Conservation (phyloP, 1,140 invertebrate species). For the Papilio dardanus region DNA sequence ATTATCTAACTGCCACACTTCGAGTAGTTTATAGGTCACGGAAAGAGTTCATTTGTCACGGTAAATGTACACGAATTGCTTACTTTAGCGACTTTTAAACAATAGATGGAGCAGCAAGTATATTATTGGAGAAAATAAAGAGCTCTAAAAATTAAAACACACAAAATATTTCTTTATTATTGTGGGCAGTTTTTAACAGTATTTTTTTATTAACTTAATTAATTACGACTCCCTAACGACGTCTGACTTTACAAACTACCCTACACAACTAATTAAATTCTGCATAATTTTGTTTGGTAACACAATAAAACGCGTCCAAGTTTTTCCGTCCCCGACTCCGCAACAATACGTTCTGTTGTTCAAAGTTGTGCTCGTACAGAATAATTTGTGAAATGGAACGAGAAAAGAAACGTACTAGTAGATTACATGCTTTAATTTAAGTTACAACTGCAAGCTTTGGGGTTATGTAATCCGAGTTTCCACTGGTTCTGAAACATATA, state of each 20-base stretch:
- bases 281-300: slow-evolving; percentile 48
- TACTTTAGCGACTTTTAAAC: no score
- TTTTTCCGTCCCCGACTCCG: slow-evolving; percentile 40
- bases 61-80: no score
- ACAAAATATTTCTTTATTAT: background rate
- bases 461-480: background rate
- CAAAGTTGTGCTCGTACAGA: slow-evolving; percentile 15
- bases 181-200: background rate
- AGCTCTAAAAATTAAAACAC: background rate
- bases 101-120: no score
- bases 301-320: slow-evolving; percentile 44
- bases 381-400: slow-evolving; percentile 23
- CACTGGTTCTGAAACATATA: background rate
- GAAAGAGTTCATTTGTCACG: no score
- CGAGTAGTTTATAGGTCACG: no score
- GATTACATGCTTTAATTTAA: slow-evolving; percentile 4
- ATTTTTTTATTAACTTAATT: slow-evolving; percentile 38
- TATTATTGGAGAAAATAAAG: no score
- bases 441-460: background rate
- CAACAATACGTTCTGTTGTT: slow-evolving; percentile 18
- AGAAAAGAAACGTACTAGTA: background rate
- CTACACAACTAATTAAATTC: slow-evolving; percentile 50
- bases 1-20: background rate
- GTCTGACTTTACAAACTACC: slow-evolving; percentile 41
- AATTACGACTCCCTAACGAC: slow-evolving; percentile 39